phyloP scores from a whole-genome alignment of 1,140 invertebrate genomes.

The Macrobrachium rosenbergii region DNA sequence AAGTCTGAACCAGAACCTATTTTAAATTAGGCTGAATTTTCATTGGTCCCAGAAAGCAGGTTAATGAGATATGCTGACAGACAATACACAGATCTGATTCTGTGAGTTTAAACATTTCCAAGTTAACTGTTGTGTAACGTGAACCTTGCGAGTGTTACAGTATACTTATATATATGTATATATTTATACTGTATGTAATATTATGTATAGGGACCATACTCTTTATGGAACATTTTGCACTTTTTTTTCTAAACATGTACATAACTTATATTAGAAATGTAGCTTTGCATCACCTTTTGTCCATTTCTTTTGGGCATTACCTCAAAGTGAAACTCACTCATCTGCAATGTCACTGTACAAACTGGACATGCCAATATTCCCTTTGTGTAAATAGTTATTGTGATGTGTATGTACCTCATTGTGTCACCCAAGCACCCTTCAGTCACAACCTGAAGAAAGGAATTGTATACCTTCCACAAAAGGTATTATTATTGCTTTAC shows the following conservation, averaged over 20 bases:
- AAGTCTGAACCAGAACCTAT: constrained; percentile 60
- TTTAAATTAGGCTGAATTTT: constrained; percentile 26
- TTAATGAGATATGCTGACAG: too few species aligned
- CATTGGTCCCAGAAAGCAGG: background rate
- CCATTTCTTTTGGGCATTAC: constrained; percentile 57
- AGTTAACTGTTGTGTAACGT: too few species aligned
- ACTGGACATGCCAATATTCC: constrained; percentile 56
- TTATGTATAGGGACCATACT: constrained; percentile 59
- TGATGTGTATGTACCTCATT: constrained; percentile 50
- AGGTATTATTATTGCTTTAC: constrained; percentile 56
- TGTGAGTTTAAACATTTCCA: too few species aligned
- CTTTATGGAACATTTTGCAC: constrained; percentile 46
- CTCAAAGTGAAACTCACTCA: constrained; percentile 61
- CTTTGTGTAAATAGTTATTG: constrained; percentile 49
- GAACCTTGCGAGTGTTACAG: too few species aligned
- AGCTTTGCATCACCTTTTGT: constrained; percentile 59
- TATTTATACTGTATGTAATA: constrained; percentile 45
- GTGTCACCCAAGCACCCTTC: constrained; percentile 55
- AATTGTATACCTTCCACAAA: constrained; percentile 57
- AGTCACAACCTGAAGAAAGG: constrained; percentile 35
- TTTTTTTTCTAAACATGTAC: constrained; percentile 54
- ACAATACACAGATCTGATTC: too few species aligned
- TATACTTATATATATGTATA: constrained; percentile 3
- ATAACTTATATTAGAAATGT: constrained; percentile 49
- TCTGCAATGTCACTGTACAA: constrained; percentile 58